Base-by-base conservation (phyloP, 2,797 vertebrate genomes). In the Balearica regulorum region DNA sequence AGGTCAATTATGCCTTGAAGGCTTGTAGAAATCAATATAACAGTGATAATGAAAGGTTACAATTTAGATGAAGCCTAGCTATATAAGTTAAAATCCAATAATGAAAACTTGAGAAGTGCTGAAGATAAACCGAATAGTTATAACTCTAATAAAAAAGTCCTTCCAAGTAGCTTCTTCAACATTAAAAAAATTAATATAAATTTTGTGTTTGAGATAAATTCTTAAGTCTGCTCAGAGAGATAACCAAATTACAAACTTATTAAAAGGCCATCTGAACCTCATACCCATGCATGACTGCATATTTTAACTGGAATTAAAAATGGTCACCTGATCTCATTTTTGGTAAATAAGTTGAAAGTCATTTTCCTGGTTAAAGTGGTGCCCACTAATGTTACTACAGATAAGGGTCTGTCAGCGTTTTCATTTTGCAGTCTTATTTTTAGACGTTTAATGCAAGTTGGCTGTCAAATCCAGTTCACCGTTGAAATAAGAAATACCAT, bases 41-140 rank as follows among this genome's bases (percentile, higher is more conserved):
- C 24, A 81, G 68, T 92, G 83, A 96, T 95, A 97, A 97, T 92
- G 93, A 95, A 97, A 97, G 79, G 87, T 95, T 97, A 93, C 11
- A 37, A 69, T 94, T 96, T 94, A 97, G 76, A 95, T 65, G 71
- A 97, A 96, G 54, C 65, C 72, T 85, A 82, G 80, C 76, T 93
- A 61, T 68, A 85, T 81, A 86, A 96, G 62, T 96, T 93, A 93
- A 96, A 95, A 91, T 89, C 78, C 77, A 96, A 60, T 96, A 96
- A 95, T 66, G 72, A 97, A 97, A 81, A 92, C 69, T 76, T 90
- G 68, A 92, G 41, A 96, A 97, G 66, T 72, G 29, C 37, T 95
- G 71, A 86, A 91, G 83, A 96, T 83, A 97, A 97, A 94, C 48
- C 53, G 43, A 94, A 93, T 49, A 88, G 84, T 96, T 97, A 95